Evolutionary conservation across 2,888 invertebrate genomes (phyloP), one percentile per base, ranked within the genome.

Genomic region (Altica lythri): DNA sequence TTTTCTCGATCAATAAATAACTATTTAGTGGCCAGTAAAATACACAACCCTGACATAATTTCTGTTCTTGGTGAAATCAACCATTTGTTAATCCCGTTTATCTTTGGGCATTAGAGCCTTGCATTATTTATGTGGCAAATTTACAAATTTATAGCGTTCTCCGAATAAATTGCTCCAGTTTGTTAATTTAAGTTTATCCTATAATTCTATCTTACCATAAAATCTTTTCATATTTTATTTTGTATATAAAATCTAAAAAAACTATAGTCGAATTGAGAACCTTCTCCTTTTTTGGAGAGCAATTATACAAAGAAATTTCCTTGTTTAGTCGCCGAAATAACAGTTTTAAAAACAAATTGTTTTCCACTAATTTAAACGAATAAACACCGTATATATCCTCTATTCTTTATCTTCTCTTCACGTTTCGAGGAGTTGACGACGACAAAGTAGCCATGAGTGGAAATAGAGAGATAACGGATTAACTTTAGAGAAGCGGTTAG

Each of bases 391-490:
- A 40, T 18, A 18, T 18, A 17, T 22, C 40, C 9, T 29, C 29
- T 29, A n/a, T n/a, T n/a, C n/a, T n/a, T n/a, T n/a, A n/a, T n/a
- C n/a, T 16, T 14, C 34, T 16, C 14, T 34, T 3, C 6, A 9
- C 4, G 16, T 22, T 22, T 13, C 8, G 4, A 13, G 40, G 2
- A 32, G 13, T 49, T 42, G 49, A 49, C 42, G 32, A 40, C 32
- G 22, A 42, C 49, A 30, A 49, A 49, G 32, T 49, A 40, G 32
- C 49, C 40, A 6, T 40, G 49, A 49, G 49, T 49, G 49, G 49
- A 49, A 49, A 49, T 42, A 14, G 49, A 29, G 49, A 49, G 49
- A 49, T 49, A 49, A 49, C 27, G 49, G 40, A 49, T 49, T 49
- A 49, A 49, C 32, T 42, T 42, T 10, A 17, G 40, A 30, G 32